Evolutionary conservation across 1,140 invertebrate species (phyloP), one percentile per base, ranked within the genome.

Genomic region (Amphibalanus amphitrite): DNA sequence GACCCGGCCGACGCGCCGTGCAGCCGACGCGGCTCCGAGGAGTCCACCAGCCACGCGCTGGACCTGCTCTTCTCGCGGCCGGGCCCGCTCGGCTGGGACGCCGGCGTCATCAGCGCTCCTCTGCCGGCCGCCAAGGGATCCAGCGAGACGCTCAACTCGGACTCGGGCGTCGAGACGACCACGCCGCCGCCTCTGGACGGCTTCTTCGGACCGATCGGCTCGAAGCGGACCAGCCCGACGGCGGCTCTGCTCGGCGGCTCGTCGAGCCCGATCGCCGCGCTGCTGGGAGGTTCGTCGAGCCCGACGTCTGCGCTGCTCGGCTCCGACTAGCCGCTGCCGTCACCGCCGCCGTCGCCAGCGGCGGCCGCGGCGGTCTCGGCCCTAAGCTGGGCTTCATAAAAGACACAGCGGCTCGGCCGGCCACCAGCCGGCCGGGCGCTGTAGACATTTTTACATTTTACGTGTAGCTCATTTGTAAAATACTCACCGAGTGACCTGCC

Each of bases 71-170:
- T 59, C 47, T 20, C 13, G 13, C 47, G 47, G 47, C 47, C 47
- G 47, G 47, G 47, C 20, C 47, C 47, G 6, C 47, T 59, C 47
- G 10, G 13, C 13, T 59, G 47, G 47, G 47, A 59, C 47, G 47
- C 13, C 6, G 47, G 13, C 10, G 47, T 20, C 10, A 23, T 13
- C 47, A 20, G 17, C 47, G 47, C 47, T 8, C 47, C 47, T 1
- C 47, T 59, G 33, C 33, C 33, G 33, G 33, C 33, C 33, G 33
- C 47, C 47, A 59, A 59, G 47, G 47, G 47, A 13, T 59, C 47
- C 65, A 67, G 65, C 28, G 65, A 67, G 28, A 67, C 65, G 65
- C 65, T 67, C 65, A 67, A 67, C 65, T 67, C 65, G 17, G 65
- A 67, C 28, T 67, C 65, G 26, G 65, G 65, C 8, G 65, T 67